A percentile compares a stretch with the other conserved stretches of the same genome.
Conservation (phyloP, 2,888 invertebrate genomes). For the Microplitis manilae region DNA sequence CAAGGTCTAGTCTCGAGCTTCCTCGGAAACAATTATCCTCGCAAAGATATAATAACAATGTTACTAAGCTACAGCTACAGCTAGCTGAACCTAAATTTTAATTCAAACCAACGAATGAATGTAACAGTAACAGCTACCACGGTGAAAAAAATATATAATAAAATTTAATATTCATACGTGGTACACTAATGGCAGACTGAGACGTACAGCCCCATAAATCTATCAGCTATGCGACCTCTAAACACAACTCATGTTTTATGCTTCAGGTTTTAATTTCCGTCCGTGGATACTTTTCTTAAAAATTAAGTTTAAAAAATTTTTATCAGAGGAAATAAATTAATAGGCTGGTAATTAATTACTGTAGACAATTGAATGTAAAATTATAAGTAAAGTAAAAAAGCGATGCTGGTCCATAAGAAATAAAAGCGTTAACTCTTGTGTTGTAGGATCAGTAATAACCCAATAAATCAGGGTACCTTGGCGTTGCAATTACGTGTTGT, state of each 20-base stretch:
- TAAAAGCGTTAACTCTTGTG: constrained; percentile 54
- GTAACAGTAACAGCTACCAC: background rate
- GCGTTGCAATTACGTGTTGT: constrained; percentile 65
- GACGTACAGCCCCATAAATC: constrained; percentile 68
- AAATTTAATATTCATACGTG: no score
- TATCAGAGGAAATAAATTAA: no score
- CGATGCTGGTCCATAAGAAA: constrained; percentile 55
- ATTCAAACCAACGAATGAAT: background rate
- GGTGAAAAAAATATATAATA: background rate
- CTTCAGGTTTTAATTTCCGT: background rate
- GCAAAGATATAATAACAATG: constrained; percentile 64
- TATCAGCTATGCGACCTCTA: constrained; percentile 58
- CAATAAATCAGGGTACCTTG: constrained; percentile 69
- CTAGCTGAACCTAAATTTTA: background rate
- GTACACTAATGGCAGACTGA: constrained; percentile 48
- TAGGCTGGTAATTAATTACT: no score
- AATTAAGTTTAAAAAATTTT: no score
- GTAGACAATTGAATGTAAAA: constrained; percentile 23
- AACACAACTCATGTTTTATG: constrained; percentile 10
- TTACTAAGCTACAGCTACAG: constrained; percentile 13
- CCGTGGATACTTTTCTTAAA: background rate
- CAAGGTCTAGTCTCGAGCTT: constrained; percentile 63
- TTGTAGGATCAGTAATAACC: constrained; percentile 67
- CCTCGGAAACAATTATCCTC: constrained; percentile 68
- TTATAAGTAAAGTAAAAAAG: background rate